Base-by-base conservation (phyloP, 2,113 vertebrate genomes). In the Tachycineta bicolor region DNA sequence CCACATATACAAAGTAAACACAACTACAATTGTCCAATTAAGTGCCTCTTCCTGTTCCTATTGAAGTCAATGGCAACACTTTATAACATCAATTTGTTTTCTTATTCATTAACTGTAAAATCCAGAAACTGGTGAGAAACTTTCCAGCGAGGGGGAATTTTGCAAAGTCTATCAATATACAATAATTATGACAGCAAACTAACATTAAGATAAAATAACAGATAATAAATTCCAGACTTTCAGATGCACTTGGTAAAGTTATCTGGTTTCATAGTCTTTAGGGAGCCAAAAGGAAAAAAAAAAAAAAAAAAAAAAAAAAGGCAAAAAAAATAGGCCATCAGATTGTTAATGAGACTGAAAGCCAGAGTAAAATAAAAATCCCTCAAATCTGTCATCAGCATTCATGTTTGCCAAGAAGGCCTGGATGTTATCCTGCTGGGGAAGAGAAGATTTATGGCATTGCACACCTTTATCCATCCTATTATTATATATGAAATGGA, bases 301-400 rank as follows among this genome's bases (percentile, higher is more conserved):
- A 10, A 8, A 8, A 11, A 37, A 43, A n/a, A n/a, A n/a, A n/a
- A n/a, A 17, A n/a, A 43, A 43, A 43, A 43, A 43, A 43, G 37
- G 37, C 37, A 37, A 37, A 37, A 37, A 37, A 37, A 53, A 83
- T 77, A 80, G 60, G 58, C 46, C 76, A 84, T 82, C 68, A 62
- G 78, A 91, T 79, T 95, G 84, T 95, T 97, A 94, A 96, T 94
- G 90, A 96, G 92, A 96, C 73, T 59, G 60, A 97, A 96, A 92
- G 60, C 59, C 75, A 92, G 83, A 87, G 59, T 74, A 96, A 87
- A 94, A 94, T 73, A 94, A 95, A 95, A 95, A 94, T 85, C 78
- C 65, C 68, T 93, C 87, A 90, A 91, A 94, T 89, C 87, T 83
- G 88, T 95, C 93, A 96, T 87, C 58, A 6, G 73, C 52, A 67